Percentiles rank a stretch among this genome's conserved stretches.
phyloP scores from a whole-genome alignment of 2,797 vertebrate species.

The Acanthornis magna region DNA sequence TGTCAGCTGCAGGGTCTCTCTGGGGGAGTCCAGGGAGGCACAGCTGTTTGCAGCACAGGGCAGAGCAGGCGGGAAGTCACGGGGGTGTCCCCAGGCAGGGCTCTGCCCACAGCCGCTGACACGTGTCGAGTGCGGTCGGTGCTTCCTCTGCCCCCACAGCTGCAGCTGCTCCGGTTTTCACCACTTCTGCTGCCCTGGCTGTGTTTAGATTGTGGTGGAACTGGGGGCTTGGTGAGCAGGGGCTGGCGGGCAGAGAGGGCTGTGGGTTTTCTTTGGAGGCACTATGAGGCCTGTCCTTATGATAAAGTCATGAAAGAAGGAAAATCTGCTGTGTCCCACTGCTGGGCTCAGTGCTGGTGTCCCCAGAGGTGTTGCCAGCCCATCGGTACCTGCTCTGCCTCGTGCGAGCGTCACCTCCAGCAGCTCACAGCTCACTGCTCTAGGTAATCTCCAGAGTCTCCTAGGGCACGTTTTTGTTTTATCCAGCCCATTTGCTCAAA shows the following conservation, averaged over 20 bases:
- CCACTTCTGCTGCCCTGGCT: neutral
- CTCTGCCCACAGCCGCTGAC: neutral
- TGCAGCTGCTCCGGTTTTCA: neutral
- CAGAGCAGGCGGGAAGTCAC: neutral
- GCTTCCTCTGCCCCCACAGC: neutral
- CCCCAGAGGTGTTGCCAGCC: neutral
- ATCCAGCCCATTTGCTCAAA: neutral
- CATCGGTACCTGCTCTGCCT: neutral
- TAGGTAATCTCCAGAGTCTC: neutral
- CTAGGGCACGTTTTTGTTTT: neutral
- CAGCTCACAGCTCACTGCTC: neutral
- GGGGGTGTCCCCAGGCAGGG: neutral
- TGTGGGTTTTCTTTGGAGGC: neutral
- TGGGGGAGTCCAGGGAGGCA: neutral
- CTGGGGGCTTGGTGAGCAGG: too few species aligned
- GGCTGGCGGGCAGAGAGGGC: neutral
- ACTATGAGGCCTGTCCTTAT: neutral
- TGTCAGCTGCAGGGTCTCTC: neutral
- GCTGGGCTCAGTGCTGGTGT: neutral
- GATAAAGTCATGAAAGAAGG: neutral
- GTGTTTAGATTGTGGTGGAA: neutral
- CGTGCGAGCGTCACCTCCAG: fast-evolving
- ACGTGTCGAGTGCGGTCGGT: fast-evolving
- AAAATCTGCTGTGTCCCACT: neutral
- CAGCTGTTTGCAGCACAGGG: neutral